phyloP scores from a whole-genome alignment of 1,140 invertebrate species.

The Akabosia matsudoensis region DNA sequence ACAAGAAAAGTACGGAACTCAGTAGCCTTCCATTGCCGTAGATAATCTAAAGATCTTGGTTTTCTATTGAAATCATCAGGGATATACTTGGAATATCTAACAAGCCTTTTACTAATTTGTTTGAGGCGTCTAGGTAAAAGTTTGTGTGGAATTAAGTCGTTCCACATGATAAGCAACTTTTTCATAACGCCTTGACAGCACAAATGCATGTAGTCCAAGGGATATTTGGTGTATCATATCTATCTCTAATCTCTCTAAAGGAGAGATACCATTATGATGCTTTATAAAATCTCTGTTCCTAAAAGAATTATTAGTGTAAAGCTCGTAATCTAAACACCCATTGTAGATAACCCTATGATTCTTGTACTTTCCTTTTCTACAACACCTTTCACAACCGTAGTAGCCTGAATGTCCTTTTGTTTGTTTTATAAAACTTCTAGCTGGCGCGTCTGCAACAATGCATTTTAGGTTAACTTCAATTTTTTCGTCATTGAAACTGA shows the following conservation, averaged over 20 bases:
- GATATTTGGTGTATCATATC: conserved; percentile 43
- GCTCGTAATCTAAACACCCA: background rate
- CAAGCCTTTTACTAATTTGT: conserved; percentile 35
- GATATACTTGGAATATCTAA: conserved; percentile 17
- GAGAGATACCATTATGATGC: conserved; percentile 35
- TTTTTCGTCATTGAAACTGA: background rate
- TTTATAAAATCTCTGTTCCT: background rate
- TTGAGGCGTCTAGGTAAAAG: background rate
- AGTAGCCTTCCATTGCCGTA: conserved; percentile 54
- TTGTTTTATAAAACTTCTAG: conserved; percentile 25
- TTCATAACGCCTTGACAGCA: conserved; percentile 41
- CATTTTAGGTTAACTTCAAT: background rate
- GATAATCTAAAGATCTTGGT: conserved; percentile 50
- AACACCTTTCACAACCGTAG: conserved; percentile 31
- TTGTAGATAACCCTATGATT: conserved; percentile 16
- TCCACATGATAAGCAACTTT: conserved; percentile 35
- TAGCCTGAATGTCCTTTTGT: conserved; percentile 17
- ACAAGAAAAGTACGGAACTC: conserved; percentile 55
- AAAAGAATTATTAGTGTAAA: conserved; percentile 25
- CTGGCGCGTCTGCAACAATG: conserved; percentile 28
- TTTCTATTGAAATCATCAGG: conserved; percentile 53
- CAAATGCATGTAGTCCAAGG: conserved; percentile 47
- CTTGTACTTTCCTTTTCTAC: conserved; percentile 9
- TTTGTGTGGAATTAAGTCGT: conserved; percentile 12
- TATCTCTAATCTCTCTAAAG: conserved; percentile 28